Percentiles rank a stretch among this genome's conserved stretches.
Evolutionary conservation across 2,888 invertebrate genomes (phyloP).

Genomic region (Anagyrus pseudococci): DNA sequence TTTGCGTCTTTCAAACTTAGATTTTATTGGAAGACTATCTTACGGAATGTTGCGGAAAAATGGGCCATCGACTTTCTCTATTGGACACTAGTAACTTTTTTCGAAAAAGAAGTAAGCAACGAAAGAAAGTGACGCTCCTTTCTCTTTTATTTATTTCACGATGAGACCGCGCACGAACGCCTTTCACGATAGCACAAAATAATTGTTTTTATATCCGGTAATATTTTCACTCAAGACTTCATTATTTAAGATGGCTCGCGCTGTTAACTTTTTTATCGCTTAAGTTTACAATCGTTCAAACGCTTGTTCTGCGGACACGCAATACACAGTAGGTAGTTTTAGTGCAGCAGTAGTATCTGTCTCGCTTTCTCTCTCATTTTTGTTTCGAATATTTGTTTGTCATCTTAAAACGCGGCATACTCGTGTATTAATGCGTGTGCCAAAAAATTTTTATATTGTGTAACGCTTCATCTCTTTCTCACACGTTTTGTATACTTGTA

Average conservation of each 20-base stretch:
- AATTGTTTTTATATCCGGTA: not conserved
- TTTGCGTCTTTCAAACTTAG: slow-evolving; percentile 30
- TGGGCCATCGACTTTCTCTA: slow-evolving; percentile 22
- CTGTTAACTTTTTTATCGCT: slow-evolving; percentile 14
- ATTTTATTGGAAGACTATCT: slow-evolving; percentile 41
- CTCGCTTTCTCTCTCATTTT: slow-evolving; percentile 35
- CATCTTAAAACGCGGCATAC: slow-evolving; percentile 34
- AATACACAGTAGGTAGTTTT: slow-evolving; percentile 33
- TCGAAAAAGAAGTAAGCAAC: slow-evolving; percentile 20
- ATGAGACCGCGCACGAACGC: not conserved
- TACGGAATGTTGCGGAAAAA: slow-evolving; percentile 39
- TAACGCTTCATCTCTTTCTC: slow-evolving; percentile 24
- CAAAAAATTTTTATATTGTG: slow-evolving; percentile 15
- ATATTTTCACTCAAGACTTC: slow-evolving; percentile 7
- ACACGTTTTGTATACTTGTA: slow-evolving; percentile 24
- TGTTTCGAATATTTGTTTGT: slow-evolving; percentile 22
- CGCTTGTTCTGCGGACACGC: slow-evolving; percentile 32
- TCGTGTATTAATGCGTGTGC: slow-evolving; percentile 23
- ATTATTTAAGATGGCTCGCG: slow-evolving; percentile 30
- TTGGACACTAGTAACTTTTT: slow-evolving; percentile 3
- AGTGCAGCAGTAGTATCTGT: slow-evolving; percentile 37
- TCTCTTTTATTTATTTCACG: not conserved
- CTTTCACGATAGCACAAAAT: slow-evolving; percentile 25
- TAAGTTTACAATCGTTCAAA: slow-evolving; percentile 38
- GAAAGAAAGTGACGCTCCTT: slow-evolving; percentile 17